phyloP scores from a whole-genome alignment of 2,113 vertebrate genomes.

The Trichechus manatus region DNA sequence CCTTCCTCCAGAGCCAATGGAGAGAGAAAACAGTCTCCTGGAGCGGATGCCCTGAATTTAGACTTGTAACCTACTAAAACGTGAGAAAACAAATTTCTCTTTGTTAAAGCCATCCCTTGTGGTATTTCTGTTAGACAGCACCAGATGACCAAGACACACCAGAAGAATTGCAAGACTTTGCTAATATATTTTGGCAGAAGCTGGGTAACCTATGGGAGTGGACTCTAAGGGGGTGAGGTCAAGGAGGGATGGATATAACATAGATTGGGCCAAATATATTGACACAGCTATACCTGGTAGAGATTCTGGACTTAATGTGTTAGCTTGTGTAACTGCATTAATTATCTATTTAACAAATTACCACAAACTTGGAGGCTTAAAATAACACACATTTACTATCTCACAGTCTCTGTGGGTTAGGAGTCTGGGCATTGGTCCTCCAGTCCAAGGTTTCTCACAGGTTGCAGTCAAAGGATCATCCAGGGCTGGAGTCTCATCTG shows the following conservation, averaged over 20 bases:
- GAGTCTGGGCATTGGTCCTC: background rate
- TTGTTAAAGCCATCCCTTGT: no score
- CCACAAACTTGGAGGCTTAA: background rate
- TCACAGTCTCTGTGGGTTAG: background rate
- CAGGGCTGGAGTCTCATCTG: rapidly evolving
- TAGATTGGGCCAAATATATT: rapidly evolving
- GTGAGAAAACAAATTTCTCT: no score
- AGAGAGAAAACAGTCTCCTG: no score
- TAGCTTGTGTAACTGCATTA: background rate
- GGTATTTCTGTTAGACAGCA: no score
- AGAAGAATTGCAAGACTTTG: background rate
- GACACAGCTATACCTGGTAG: background rate
- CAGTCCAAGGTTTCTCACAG: background rate
- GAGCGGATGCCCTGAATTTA: no score
- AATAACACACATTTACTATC: no score
- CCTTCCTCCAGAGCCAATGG: no score
- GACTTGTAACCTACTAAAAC: no score
- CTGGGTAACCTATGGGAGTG: background rate
- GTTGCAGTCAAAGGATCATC: background rate
- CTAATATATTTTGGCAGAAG: rapidly evolving
- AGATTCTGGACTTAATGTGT: background rate
- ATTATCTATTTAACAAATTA: background rate
- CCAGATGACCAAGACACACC: no score
- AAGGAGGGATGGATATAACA: no score
- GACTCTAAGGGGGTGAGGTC: background rate